Evolutionary conservation across 2,113 vertebrate species (phyloP), one percentile per base, ranked within the genome.

Genomic region (Bubo scandiacus): DNA sequence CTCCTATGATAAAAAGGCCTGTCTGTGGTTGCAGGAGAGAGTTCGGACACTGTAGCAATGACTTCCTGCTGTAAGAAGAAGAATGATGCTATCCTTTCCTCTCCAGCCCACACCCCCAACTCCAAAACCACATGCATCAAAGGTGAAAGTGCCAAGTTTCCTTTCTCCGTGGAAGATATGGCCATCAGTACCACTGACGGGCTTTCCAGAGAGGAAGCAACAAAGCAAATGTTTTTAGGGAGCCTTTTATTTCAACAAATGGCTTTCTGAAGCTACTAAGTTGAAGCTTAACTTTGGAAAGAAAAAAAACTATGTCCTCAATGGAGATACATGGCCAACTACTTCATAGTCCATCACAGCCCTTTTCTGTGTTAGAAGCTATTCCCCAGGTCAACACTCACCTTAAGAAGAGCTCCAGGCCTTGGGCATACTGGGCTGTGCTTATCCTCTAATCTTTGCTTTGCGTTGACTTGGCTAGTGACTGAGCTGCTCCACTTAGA

Each of bases 131-230:
- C 0, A 0, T 43, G 30, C 21, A n/a, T 58, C 22, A 12, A 72
- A 83, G 10, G 45, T 66, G 38, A 40, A 62, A 52, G 55, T 38
- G 25, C 12, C 32, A 49, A 19, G 58, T 25, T 83, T 68, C 45
- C 34, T 25, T 92, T 74, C 21, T 81, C 4, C 40, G 22, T 12
- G 63, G 66, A 83, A 47, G 6, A 6, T 27, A 2, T 40, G 47
- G 21, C n/a, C 0, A 0, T 70, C 62, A 34, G 49, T 65, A 61
- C 14, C 66, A 43, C 38, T 25, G 47, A 17, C 22, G 47, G 70
- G n/a, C 74, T 88, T 90, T 80, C 59, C 58, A 70, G 45, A 59
- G 40, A 74, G 52, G 29, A 86, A 78, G 38, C 38, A 78, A 42
- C 21, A 73, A 52, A 81, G 8, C 38, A 63, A 42, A 57, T 19